A percentile compares a stretch with the other conserved stretches of the same genome.
These are phyloP conservation scores for Callocephalon fimbriatum DNA, from an alignment of 2,113 vertebrate species.

Conservation along the genomic window DNA sequence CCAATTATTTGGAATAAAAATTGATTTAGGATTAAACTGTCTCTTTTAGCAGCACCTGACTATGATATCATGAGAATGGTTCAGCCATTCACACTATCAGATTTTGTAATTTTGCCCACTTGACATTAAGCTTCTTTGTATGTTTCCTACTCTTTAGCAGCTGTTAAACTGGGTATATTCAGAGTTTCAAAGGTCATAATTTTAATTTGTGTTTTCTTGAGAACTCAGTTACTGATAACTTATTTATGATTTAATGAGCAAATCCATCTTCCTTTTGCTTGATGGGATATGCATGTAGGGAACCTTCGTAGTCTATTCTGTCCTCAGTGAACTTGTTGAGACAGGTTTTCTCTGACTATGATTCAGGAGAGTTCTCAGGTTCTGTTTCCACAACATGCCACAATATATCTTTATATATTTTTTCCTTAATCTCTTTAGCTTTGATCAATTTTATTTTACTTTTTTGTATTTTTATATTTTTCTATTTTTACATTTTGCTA, in stretches of 20 bases:
- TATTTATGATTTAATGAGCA: constrained; percentile 6
- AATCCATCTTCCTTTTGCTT: neutral
- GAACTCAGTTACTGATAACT: constrained; percentile 30
- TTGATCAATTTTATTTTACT: neutral
- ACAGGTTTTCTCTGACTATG: neutral
- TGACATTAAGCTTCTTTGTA: constrained; percentile 33
- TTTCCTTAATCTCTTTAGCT: neutral
- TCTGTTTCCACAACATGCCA: neutral
- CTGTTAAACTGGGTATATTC: constrained; percentile 19
- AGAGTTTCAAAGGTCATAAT: constrained; percentile 8
- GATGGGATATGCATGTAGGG: neutral
- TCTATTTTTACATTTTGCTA: neutral
- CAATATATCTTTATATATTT: neutral
- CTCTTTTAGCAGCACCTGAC: constrained; percentile 5
- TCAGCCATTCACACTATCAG: neutral
- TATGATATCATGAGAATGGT: neutral
- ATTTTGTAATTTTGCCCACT: neutral
- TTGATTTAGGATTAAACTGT: constrained; percentile 44
- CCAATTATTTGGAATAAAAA: constrained; percentile 51
- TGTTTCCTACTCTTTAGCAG: neutral
- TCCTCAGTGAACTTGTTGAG: neutral
- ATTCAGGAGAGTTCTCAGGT: neutral
- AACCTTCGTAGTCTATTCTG: neutral
- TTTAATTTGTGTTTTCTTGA: constrained; percentile 27
- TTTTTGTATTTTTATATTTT: neutral